Percentiles rank a stretch among this genome's conserved stretches.
phyloP scores from a whole-genome alignment of 2,797 vertebrate species.

The Melanitta fusca region DNA sequence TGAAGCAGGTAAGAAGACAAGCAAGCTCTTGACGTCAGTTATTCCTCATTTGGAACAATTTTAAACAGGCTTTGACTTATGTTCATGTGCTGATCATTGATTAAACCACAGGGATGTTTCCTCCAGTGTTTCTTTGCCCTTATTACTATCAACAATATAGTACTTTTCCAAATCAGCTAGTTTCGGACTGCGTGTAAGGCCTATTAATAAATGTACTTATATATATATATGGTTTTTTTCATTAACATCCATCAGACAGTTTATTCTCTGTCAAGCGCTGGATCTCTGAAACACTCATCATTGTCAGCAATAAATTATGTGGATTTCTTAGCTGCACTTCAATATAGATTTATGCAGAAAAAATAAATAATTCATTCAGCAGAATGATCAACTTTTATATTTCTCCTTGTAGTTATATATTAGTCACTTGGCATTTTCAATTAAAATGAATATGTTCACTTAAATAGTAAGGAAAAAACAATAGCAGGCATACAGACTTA shows the following conservation, averaged over 20 bases:
- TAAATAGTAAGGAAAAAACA: constrained; percentile 28
- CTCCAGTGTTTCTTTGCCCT: constrained; percentile 63
- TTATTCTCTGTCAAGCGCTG: constrained; percentile 41
- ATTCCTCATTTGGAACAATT: constrained; percentile 78
- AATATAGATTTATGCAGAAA: constrained; percentile 38
- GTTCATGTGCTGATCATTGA: constrained; percentile 74
- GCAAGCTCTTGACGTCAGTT: constrained; percentile 77
- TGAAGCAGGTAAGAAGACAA: constrained; percentile 76
- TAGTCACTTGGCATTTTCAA: constrained; percentile 55
- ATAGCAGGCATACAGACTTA: not conserved
- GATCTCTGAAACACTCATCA: constrained; percentile 26
- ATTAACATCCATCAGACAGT: constrained; percentile 34
- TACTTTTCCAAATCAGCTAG: constrained; percentile 52
- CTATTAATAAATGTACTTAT: constrained; percentile 44
- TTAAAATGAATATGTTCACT: constrained; percentile 42
- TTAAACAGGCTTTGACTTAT: constrained; percentile 74
- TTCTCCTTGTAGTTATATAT: not conserved
- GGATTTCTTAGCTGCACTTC: constrained; percentile 24
- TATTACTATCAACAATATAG: constrained; percentile 73
- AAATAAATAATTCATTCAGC: constrained; percentile 20
- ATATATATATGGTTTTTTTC: constrained; percentile 8
- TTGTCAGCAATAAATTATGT: not conserved
- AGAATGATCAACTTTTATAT: constrained; percentile 32
- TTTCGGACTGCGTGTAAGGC: constrained; percentile 26
- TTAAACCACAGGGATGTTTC: constrained; percentile 79